Base-by-base conservation (phyloP, 2,888 invertebrate genomes). In the Metallyticus violacea region DNA sequence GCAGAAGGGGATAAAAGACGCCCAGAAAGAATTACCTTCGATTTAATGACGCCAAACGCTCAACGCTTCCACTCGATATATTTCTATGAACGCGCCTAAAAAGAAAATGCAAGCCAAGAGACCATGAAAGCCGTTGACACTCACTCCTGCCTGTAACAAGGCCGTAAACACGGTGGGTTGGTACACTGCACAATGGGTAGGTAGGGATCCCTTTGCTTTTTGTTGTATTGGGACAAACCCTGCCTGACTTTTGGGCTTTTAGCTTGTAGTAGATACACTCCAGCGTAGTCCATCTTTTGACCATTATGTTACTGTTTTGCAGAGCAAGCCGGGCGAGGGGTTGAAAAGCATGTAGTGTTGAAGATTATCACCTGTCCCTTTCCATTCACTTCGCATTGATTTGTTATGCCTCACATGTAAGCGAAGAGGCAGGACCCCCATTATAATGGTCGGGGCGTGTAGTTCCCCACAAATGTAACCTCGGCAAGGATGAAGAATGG, bases 321-420 rank as follows among this genome's bases (percentile, higher is more conserved):
- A 77, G 77, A 27, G 79, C 27, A 25, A 29, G 30, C 27, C 79
- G 85, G 84, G 22, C n/a, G 40, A 62, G 40, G 40, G 40, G 40
- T 62, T 40, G 30, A 30, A 30, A 30, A 30, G 30, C 30, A 30
- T 30, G 40, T 40, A 40, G 40, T 40, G 40, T 40, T 79, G 9
- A 25, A 82, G 81, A 85, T 87, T 85, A 85, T 87, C 87, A 87
- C 87, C 87, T 87, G 87, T 79, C 80, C 79, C 80, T 85, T 85
- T 78, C 79, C 26, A 62, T 79, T 79, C 86, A 78, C 29, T 30
- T 40, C 7, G 29, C 83, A 77, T 85, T 85, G 85, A 87, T 87
- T 85, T 87, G 87, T 87, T 87, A 78, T 81, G 87, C 81, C 77
- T 30, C 27, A 22, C 79, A 85, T 85, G 81, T 87, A 85, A 87